A percentile compares a stretch with the other conserved stretches of the same genome.
phyloP scores from a whole-genome alignment of 2,888 invertebrate species.

The Gisinianus flammeolus region DNA sequence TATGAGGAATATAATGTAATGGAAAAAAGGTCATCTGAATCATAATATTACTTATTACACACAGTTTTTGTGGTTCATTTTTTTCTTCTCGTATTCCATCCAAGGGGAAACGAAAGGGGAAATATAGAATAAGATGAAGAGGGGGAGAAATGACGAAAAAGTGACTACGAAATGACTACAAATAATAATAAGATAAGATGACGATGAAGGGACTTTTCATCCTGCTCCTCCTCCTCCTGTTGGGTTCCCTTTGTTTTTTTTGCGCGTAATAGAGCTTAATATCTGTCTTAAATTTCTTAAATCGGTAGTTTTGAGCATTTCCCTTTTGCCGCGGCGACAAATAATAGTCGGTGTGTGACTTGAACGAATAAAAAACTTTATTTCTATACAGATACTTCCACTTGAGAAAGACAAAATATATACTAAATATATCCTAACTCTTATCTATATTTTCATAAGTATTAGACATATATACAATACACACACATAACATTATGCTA shows the following conservation, averaged over 20 bases:
- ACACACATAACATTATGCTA: too few species aligned
- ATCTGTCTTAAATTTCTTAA: slow-evolving; percentile 45
- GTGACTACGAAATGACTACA: slow-evolving; percentile 17
- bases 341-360: slow-evolving; percentile 50
- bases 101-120: not conserved
- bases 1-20: too few species aligned
- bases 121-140: not conserved
- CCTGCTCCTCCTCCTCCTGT: not conserved
- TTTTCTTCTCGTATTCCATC: not conserved
- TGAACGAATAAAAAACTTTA: slow-evolving; percentile 42
- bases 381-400: slow-evolving; percentile 9
- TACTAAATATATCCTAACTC: too few species aligned
- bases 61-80: too few species aligned
- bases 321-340: slow-evolving; percentile 46
- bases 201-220: slow-evolving; percentile 15
- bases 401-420: too few species aligned
- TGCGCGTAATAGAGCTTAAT: slow-evolving; percentile 41
- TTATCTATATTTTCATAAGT: too few species aligned
- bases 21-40: too few species aligned
- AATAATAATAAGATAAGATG: slow-evolving; percentile 28
- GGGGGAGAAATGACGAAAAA: not conserved
- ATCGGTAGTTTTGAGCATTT: slow-evolving; percentile 46
- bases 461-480: slow-evolving; percentile 22
- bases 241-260: slow-evolving; percentile 31
- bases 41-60: too few species aligned